A percentile compares a stretch with the other conserved stretches of the same genome.
Conservation (phyloP, 2,888 invertebrate species). For the Morpho achilles region DNA sequence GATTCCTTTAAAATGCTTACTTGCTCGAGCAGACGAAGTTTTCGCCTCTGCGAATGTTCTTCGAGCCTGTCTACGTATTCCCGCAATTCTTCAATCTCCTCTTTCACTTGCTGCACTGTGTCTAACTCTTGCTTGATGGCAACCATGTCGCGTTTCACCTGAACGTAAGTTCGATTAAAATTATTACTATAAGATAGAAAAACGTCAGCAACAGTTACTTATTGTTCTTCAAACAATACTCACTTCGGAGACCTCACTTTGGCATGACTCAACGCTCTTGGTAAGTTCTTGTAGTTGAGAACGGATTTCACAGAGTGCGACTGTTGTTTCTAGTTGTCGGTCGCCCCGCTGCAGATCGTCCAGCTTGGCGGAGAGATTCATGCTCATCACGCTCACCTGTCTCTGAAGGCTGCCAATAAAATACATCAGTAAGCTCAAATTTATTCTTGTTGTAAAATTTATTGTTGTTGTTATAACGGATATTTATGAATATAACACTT, state of each 20-base stretch:
- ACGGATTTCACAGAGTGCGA: slow-evolving; percentile 95
- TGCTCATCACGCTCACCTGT: slow-evolving; percentile 98
- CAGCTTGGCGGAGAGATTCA: slow-evolving; percentile 96
- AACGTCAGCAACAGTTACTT: background rate
- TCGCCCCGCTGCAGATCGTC: slow-evolving; percentile 95
- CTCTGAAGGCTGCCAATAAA: slow-evolving; percentile 89
- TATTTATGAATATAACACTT: too few relatives aligned
- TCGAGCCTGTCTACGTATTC: slow-evolving; percentile 95
- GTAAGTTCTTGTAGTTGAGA: slow-evolving; percentile 95
- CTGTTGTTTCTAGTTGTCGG: slow-evolving; percentile 94
- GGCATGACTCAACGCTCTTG: slow-evolving; percentile 96
- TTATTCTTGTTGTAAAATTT: too few relatives aligned
- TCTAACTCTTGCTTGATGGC: slow-evolving; percentile 96
- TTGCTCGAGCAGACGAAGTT: slow-evolving; percentile 94
- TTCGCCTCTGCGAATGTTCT: slow-evolving; percentile 93
- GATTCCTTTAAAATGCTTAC: slow-evolving; percentile 58
- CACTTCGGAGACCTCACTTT: slow-evolving; percentile 94
- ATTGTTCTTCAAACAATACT: slow-evolving; percentile 25
- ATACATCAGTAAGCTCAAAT: background rate
- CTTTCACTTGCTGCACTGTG: slow-evolving; percentile 96
- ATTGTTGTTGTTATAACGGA: too few relatives aligned
- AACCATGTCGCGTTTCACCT: slow-evolving; percentile 96
- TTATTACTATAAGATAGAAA: background rate
- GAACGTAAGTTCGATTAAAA: slow-evolving; percentile 16
- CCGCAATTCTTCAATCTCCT: slow-evolving; percentile 94